Percentiles rank a stretch among this genome's conserved stretches.
phyloP scores from a whole-genome alignment of 2,888 invertebrate species.

The Caenorhabditis macrosperma region DNA sequence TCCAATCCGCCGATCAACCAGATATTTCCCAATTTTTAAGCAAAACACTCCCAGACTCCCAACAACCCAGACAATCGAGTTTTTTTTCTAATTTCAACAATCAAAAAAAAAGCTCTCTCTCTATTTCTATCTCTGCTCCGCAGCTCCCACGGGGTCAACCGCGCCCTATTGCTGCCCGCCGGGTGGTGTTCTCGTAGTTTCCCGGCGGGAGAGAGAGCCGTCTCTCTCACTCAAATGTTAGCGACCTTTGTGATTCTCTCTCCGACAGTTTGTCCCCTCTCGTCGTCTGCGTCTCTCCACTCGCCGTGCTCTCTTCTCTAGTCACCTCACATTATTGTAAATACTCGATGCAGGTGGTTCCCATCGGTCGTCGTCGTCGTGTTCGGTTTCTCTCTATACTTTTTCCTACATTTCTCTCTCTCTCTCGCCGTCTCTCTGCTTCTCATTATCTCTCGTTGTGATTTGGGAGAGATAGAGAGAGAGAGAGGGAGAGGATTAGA shows the following conservation, averaged over 20 bases:
- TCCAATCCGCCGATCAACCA: too few species aligned
- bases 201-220: conserved; percentile 15
- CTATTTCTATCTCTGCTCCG: neutral
- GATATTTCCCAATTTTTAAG: neutral
- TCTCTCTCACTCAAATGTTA: conserved; percentile 31
- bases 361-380: too few species aligned
- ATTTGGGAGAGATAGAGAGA: too few species aligned
- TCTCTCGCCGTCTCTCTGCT: too few species aligned
- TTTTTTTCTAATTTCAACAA: too few species aligned
- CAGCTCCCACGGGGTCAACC: neutral
- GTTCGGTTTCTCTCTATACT: too few species aligned
- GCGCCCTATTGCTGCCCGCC: conserved; percentile 18
- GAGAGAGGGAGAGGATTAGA: too few species aligned
- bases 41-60: neutral
- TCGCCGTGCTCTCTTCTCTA: conserved; percentile 10
- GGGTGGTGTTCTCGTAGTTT: conserved; percentile 20
- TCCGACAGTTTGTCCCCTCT: conserved; percentile 22
- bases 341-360: conserved; percentile 8
- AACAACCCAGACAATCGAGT: too few species aligned
- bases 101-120: neutral
- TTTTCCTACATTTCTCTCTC: too few species aligned
- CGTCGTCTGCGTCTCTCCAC: conserved; percentile 21
- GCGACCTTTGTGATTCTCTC: conserved; percentile 28
- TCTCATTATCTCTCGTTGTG: too few species aligned
- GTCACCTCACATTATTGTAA: conserved; percentile 22